Conservation (phyloP, 2,113 vertebrate species). For the Xiphophorus couchianus region DNA sequence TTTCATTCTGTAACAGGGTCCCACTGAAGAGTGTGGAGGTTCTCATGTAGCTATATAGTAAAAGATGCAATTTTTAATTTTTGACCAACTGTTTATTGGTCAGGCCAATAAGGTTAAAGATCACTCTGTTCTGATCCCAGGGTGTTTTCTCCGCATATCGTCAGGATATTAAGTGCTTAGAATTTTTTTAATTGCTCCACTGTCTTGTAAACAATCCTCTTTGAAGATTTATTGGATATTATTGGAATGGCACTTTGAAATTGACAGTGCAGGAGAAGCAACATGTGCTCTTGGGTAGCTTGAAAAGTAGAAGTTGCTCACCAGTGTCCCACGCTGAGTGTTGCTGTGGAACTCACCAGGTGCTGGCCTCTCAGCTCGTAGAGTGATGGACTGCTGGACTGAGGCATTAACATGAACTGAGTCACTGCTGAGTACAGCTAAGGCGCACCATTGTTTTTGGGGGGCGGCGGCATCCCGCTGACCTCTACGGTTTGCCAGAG, state of each 20-base stretch:
- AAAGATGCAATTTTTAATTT: too few species aligned
- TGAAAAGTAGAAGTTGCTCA: background rate
- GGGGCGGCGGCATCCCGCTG: slow-evolving; percentile 36
- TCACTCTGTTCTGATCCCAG: background rate
- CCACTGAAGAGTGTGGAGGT: background rate
- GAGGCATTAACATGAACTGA: slow-evolving; percentile 3
- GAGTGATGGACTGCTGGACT: background rate
- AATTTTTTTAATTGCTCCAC: background rate
- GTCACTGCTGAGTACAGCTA: slow-evolving; percentile 50
- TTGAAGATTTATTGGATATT: background rate
- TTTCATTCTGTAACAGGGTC: background rate
- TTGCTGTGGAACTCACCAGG: slow-evolving; percentile 17
- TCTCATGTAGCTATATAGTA: too few species aligned
- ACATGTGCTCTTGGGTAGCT: background rate
- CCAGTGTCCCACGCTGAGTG: background rate
- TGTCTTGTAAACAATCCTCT: background rate
- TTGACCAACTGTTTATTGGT: too few species aligned
- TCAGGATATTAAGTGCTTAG: background rate
- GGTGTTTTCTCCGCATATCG: background rate
- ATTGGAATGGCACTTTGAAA: background rate
- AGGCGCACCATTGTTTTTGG: slow-evolving; percentile 43
- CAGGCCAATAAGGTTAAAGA: background rate
- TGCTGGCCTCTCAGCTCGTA: slow-evolving; percentile 3
- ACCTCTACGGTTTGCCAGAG: slow-evolving; percentile 22
- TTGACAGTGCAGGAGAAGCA: background rate